A percentile compares a stretch with the other conserved stretches of the same genome.
These are phyloP conservation scores for Rhyacophila evoluta DNA, from an alignment of 2,888 invertebrate genomes.

Conservation along the genomic window DNA sequence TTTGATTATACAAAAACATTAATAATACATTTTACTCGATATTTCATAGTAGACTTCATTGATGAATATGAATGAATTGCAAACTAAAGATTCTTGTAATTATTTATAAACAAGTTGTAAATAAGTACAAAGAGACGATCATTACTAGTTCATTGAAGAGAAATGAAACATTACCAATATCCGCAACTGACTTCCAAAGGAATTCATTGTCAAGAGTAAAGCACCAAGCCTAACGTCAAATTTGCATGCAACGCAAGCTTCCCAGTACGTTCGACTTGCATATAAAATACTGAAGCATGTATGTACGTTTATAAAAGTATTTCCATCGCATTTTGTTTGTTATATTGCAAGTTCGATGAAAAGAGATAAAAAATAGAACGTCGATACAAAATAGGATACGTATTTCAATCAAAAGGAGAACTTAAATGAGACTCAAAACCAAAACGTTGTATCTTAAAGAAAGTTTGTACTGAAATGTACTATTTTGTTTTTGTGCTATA, in stretches of 20 bases:
- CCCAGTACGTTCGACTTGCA: neutral
- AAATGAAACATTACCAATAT: constrained; percentile 4
- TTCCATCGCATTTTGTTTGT: constrained; percentile 23
- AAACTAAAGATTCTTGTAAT: neutral
- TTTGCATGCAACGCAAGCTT: neutral
- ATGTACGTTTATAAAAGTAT: constrained; percentile 17
- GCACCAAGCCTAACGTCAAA: neutral
- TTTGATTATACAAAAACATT: too few species aligned
- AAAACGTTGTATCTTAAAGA: constrained; percentile 60
- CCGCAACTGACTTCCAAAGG: constrained; percentile 7
- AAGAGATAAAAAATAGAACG: constrained; percentile 52
- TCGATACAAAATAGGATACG: constrained; percentile 43
- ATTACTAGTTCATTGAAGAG: constrained; percentile 18
- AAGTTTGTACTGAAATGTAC: constrained; percentile 60
- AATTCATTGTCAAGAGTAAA: constrained; percentile 43
- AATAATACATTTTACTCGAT: neutral
- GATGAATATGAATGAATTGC: neutral
- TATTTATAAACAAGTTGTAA: neutral
- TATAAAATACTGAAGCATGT: neutral
- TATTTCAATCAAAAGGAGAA: constrained; percentile 26
- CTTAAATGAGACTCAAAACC: constrained; percentile 45
- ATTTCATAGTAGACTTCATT: too few species aligned
- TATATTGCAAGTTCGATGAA: constrained; percentile 2
- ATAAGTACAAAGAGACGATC: neutral
- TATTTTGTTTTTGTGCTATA: constrained; percentile 63